These are phyloP conservation scores for Anolis apletophallus DNA, from an alignment of 2,797 vertebrate genomes.

Conservation along the genomic window DNA sequence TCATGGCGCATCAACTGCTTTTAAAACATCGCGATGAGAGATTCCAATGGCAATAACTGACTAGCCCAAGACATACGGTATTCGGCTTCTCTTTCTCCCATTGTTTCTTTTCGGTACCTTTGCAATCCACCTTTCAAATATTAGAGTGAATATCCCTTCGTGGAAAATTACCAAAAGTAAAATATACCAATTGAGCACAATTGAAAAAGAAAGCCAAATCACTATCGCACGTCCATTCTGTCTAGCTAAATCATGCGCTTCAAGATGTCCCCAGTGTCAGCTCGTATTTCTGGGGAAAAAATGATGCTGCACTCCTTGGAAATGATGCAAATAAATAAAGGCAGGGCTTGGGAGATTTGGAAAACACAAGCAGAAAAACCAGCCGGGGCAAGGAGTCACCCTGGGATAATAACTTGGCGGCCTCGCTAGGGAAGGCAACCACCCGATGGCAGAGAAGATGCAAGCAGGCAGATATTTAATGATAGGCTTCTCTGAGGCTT, in stretches of 20 bases:
- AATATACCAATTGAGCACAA: not conserved
- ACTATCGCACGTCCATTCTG: not conserved
- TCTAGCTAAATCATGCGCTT: not conserved
- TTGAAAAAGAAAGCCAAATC: not conserved
- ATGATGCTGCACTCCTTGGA: not conserved
- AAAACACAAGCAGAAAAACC: not conserved
- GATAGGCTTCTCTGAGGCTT: not conserved
- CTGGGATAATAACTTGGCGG: not conserved
- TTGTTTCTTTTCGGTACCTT: not conserved
- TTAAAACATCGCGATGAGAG: not conserved
- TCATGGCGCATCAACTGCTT: conserved; percentile 76
- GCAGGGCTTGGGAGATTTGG: not conserved
- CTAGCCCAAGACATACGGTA: not conserved
- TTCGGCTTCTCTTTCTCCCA: not conserved
- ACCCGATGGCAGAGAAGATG: not conserved
- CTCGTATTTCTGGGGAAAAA: not conserved
- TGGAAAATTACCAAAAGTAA: not conserved
- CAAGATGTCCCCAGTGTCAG: not conserved
- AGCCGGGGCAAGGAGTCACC: not conserved
- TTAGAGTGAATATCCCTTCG: not conserved
- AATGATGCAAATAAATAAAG: not conserved
- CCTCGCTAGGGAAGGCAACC: not conserved
- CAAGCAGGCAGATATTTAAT: not conserved
- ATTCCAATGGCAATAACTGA: not conserved
- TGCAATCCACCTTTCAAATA: not conserved